A percentile compares a stretch with the other conserved stretches of the same genome.
Evolutionary conservation across 2,888 invertebrate species (phyloP).

Genomic region (Anthophora plumipes): DNA sequence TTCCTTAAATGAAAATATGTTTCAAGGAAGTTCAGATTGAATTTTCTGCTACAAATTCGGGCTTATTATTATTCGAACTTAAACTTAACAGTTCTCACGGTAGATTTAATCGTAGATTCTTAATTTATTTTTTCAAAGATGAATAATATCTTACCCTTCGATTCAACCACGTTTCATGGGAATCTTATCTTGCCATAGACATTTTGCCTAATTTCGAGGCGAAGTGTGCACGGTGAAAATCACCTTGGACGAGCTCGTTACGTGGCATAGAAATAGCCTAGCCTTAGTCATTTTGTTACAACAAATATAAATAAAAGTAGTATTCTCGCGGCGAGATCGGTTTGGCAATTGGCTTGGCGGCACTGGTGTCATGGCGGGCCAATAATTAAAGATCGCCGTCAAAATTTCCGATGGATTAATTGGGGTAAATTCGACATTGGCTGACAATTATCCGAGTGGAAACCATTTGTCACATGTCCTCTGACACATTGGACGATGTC

Average conservation of each 20-base stretch:
- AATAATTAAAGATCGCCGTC: conserved; percentile 34
- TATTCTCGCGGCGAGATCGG: conserved; percentile 24
- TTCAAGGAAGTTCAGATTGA: too few species aligned
- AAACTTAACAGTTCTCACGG: too few species aligned
- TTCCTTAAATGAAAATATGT: too few species aligned
- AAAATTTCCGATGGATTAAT: conserved; percentile 46
- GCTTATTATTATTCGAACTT: too few species aligned
- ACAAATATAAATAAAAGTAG: conserved; percentile 49
- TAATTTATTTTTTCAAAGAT: too few species aligned
- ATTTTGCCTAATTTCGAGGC: conserved; percentile 4
- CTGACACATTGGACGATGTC: conserved; percentile 54
- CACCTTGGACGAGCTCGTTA: conserved; percentile 34
- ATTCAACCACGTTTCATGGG: too few species aligned
- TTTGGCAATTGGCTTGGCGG: conserved; percentile 35
- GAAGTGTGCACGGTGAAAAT: conserved; percentile 11
- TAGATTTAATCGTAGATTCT: too few species aligned
- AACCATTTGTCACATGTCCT: conserved; percentile 15
- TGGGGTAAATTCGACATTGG: conserved; percentile 37
- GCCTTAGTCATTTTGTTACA: conserved; percentile 40
- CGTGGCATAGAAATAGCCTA: conserved; percentile 43
- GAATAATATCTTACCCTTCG: too few species aligned
- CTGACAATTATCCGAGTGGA: conserved; percentile 32
- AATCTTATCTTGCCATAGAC: background rate
- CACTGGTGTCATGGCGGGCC: background rate
- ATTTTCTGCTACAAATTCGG: too few species aligned